Evolutionary conservation across 2,888 invertebrate genomes (phyloP), one percentile per base, ranked within the genome.

Genomic region (Dorcus hopei): DNA sequence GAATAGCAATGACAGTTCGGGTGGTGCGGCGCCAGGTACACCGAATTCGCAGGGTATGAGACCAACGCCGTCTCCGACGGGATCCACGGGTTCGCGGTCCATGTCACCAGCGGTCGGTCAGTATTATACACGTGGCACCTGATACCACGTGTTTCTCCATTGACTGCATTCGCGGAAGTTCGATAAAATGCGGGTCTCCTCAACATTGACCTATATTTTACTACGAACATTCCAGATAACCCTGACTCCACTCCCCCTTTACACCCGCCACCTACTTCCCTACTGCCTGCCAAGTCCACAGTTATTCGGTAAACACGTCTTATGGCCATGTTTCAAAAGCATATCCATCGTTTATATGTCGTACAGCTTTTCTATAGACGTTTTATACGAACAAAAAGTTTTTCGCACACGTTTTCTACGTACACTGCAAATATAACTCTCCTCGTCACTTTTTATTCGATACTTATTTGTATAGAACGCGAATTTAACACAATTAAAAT

Each of bases 91-190:
- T 79, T 95, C 96, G 74, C 89, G 96, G 83, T 96, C 96, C 81
- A 95, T 96, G 92, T 96, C 97, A 81, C 96, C 97, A 76, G 95
- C 95, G 83, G 93, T 95, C 81, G 94, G 94, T 94, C 78, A 85
- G 92, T 86, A 66, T 50, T 39, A 51, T 23, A 57, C 64, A 64
- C 61, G 62, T 63, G 63, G 61, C 61, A 65, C 62, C 62, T 59
- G 58, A 56, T 59, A 59, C 59, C 65, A 63, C 68, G 64, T 67
- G 65, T 58, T 64, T 51, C 60, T 59, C 58, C 65, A 69, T 68
- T 68, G 65, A 67, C 63, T 63, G 61, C 57, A 61, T 54, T 58
- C 65, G 66, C 63, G 57, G 60, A 65, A 63, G 65, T 66, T 67
- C 68, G 67, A 68, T 68, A 70, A 69, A 69, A 69, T 69, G 66